phyloP scores from a whole-genome alignment of 2,113 vertebrate genomes.

The Istiophorus platypterus region DNA sequence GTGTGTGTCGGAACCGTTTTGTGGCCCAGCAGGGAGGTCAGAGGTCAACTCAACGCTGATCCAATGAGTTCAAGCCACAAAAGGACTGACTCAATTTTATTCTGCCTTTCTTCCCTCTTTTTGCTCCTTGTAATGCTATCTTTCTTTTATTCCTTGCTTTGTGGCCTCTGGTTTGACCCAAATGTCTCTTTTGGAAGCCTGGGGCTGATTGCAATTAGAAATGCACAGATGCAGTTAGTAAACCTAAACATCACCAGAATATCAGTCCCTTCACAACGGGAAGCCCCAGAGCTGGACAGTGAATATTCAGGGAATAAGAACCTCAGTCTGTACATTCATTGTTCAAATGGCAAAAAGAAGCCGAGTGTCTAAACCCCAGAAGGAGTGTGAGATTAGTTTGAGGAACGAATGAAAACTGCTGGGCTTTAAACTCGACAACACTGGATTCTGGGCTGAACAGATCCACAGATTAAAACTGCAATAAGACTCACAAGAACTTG shows the following conservation, averaged over 20 bases:
- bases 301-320: constrained; percentile 29
- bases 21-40: constrained; percentile 76
- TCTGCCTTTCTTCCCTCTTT: constrained; percentile 13
- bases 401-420: constrained; percentile 12
- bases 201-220: constrained; percentile 29
- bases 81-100: constrained; percentile 45
- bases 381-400: constrained; percentile 24
- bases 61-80: constrained; percentile 64
- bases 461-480: not conserved
- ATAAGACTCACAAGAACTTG: not conserved
- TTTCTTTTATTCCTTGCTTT: constrained; percentile 46
- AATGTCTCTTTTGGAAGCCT: constrained; percentile 41
- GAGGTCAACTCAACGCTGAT: constrained; percentile 71
- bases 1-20: constrained; percentile 77
- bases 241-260: constrained; percentile 55
- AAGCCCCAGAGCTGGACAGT: constrained; percentile 41
- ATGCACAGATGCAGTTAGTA: constrained; percentile 35
- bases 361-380: not conserved
- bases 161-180: constrained; percentile 50
- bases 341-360: constrained; percentile 11
- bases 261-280: constrained; percentile 51
- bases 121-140: constrained; percentile 15
- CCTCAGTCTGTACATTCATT: constrained; percentile 6
- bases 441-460: not conserved
- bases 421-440: not conserved